Conservation (phyloP, 2,797 vertebrate species). For the Chelonia mydas region DNA sequence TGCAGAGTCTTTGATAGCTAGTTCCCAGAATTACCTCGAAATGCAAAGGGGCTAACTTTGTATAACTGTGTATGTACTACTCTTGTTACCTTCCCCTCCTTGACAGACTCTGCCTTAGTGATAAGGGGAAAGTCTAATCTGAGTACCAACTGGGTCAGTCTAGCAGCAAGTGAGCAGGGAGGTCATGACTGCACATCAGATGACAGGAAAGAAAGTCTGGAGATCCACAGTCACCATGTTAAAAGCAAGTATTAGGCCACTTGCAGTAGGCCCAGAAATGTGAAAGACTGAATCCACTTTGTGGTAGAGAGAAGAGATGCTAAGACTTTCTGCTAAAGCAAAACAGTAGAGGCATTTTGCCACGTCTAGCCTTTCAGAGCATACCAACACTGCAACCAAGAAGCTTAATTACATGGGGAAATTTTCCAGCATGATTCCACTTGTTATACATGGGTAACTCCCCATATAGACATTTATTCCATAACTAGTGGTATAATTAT, state of each 20-base stretch:
- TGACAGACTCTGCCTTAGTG: not conserved
- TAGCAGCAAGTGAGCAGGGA: too few species aligned
- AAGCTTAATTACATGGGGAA: not conserved
- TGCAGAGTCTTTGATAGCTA: too few species aligned
- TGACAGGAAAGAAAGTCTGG: not conserved
- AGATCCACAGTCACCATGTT: not conserved
- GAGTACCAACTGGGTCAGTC: too few species aligned
- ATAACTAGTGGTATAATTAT: not conserved
- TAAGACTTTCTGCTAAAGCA: not conserved
- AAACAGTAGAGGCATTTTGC: not conserved
- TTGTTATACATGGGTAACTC: not conserved
- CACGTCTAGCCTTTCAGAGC: not conserved
- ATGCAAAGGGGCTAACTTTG: not conserved
- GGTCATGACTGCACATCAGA: not conserved
- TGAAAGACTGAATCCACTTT: not conserved
- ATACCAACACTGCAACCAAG: not conserved
- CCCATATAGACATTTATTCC: not conserved
- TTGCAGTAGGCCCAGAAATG: not conserved
- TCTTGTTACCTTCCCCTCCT: not conserved
- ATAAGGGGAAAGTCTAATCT: not conserved
- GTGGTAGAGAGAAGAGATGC: not conserved
- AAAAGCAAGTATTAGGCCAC: not conserved
- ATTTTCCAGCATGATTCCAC: not conserved
- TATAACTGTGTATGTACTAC: not conserved
- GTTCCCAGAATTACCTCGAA: not conserved